phyloP scores from a whole-genome alignment of 1,140 invertebrate genomes.

The Mycetomoellerius zeteki region DNA sequence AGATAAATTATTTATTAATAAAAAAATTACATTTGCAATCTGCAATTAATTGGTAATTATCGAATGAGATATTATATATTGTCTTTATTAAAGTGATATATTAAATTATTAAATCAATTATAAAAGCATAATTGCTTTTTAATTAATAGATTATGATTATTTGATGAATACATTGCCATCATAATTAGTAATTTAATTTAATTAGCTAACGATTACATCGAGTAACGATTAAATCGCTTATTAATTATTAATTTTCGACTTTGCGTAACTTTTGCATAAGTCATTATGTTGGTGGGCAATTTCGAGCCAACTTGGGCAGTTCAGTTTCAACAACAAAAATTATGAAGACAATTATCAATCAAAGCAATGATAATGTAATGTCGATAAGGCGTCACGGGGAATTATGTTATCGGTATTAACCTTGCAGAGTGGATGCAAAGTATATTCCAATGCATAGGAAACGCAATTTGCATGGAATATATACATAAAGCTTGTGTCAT shows the following conservation, averaged over 20 bases:
- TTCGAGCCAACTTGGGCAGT: background rate
- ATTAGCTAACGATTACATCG: conserved; percentile 1
- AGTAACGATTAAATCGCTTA: background rate
- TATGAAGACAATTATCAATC: conserved; percentile 1
- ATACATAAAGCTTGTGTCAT: conserved; percentile 35
- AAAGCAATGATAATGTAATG: background rate
- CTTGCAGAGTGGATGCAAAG: background rate
- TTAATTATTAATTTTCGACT: conserved; percentile 1
- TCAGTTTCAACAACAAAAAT: background rate
- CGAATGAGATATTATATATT: background rate
- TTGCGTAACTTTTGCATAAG: background rate
- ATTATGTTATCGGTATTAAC: conserved; percentile 43
- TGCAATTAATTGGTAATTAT: conserved; percentile 25
- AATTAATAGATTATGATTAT: conserved; percentile 19
- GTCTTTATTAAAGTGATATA: conserved; percentile 13
- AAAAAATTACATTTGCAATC: background rate
- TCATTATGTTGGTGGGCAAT: background rate
- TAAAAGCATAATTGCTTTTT: conserved; percentile 10
- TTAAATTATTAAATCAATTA: conserved; percentile 26
- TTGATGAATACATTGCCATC: conserved; percentile 8
- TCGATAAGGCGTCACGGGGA: background rate
- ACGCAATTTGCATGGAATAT: conserved; percentile 49
- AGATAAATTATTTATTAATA: conserved; percentile 14
- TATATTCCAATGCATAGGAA: conserved; percentile 51
- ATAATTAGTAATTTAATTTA: conserved; percentile 37